A percentile compares a stretch with the other conserved stretches of the same genome.
Conservation (phyloP, 2,113 vertebrate species). For the Nycticorax nycticorax region DNA sequence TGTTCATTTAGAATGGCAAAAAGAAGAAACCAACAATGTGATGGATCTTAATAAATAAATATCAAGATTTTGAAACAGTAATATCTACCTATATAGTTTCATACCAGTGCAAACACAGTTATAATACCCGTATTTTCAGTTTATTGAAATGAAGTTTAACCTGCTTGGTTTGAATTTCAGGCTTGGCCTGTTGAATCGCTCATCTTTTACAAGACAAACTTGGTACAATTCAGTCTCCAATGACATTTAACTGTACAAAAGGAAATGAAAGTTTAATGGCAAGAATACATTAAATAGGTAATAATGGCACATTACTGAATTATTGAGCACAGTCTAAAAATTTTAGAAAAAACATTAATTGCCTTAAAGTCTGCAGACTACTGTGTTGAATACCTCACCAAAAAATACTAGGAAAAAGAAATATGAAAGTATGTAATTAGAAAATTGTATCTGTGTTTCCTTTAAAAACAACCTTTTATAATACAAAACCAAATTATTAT, state of each 20-base stretch:
- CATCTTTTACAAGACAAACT: neutral
- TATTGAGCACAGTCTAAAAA: neutral
- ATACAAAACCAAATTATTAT: neutral
- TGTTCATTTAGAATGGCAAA: neutral
- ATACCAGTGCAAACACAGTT: neutral
- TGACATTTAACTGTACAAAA: conserved; percentile 20
- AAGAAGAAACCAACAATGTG: neutral
- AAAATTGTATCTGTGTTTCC: neutral
- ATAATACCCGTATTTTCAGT: neutral
- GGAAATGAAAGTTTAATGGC: conserved; percentile 37
- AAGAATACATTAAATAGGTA: conserved; percentile 26
- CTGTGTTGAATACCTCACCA: neutral
- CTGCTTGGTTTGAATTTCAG: neutral
- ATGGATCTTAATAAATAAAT: neutral
- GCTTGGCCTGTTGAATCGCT: neutral
- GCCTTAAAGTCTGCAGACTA: neutral
- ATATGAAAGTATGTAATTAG: neutral
- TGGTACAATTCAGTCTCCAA: neutral
- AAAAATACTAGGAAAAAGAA: neutral
- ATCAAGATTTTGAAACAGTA: neutral
- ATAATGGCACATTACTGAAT: conserved; percentile 3
- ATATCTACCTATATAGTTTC: neutral
- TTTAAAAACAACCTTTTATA: neutral
- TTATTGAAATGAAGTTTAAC: neutral
- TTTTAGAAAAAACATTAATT: neutral